These are phyloP conservation scores for Stictocephala bisonia DNA, from an alignment of 2,888 invertebrate genomes.

Conservation along the genomic window DNA sequence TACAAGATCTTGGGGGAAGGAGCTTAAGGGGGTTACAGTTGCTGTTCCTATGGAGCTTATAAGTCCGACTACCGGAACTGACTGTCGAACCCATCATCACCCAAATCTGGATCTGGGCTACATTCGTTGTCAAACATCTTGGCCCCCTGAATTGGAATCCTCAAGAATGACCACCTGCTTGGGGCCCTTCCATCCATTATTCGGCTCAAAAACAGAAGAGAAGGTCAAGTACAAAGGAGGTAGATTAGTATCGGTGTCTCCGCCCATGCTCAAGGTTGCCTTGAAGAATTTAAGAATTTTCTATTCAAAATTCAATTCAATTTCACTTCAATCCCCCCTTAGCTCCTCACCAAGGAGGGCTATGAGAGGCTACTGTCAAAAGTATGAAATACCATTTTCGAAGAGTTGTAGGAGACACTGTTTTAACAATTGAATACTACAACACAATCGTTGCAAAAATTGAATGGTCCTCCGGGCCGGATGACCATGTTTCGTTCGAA, in stretches of 20 bases:
- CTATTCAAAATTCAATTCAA: too few relatives aligned
- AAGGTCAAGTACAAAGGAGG: conserved; percentile 16
- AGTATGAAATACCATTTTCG: too few relatives aligned
- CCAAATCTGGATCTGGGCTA: neutral
- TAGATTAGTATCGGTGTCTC: neutral
- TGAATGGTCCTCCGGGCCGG: too few relatives aligned
- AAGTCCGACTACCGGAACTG: neutral
- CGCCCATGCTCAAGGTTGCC: neutral
- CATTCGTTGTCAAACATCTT: neutral
- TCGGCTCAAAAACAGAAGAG: neutral
- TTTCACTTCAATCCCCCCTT: too few relatives aligned
- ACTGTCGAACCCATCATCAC: neutral
- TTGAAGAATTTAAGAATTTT: neutral
- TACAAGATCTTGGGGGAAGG: neutral
- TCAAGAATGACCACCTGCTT: neutral
- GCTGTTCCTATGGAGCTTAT: conserved; percentile 3
- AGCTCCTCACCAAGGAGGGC: too few relatives aligned
- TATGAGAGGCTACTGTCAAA: too few relatives aligned
- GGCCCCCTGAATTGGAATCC: neutral
- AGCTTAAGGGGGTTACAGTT: conserved; percentile 10
- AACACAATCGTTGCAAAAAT: too few relatives aligned
- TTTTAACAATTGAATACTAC: too few relatives aligned
- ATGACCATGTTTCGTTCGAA: too few relatives aligned
- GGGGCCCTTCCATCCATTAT: neutral
- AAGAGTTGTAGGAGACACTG: too few relatives aligned